phyloP scores from a whole-genome alignment of 2,888 invertebrate species.

The Eumacrocentrus americanus region DNA sequence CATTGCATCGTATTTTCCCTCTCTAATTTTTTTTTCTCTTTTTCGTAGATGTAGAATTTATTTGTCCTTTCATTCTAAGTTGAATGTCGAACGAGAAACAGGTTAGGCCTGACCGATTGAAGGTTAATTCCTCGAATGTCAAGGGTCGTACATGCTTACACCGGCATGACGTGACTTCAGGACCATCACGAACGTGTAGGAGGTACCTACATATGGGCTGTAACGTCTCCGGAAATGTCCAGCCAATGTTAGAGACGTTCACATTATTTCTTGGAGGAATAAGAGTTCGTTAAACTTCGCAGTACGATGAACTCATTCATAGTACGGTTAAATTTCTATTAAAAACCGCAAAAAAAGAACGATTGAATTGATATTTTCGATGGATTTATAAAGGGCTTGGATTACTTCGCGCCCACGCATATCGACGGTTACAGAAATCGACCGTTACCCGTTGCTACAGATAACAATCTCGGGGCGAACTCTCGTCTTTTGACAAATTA shows the following conservation, averaged over 20 bases:
- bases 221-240: slow-evolving; percentile 13
- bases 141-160: not conserved
- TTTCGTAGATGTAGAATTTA: too few relatives aligned
- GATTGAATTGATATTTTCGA: not conserved
- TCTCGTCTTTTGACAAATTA: slow-evolving; percentile 19
- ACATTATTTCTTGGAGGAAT: not conserved
- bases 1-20: too few relatives aligned
- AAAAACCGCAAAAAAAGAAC: not conserved
- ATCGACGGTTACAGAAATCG: not conserved
- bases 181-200: not conserved
- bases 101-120: too few relatives aligned
- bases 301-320: slow-evolving; percentile 12
- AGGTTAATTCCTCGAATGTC: not conserved
- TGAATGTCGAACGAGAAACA: too few relatives aligned
- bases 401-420: not conserved
- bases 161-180: not conserved
- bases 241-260: not conserved
- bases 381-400: not conserved
- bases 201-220: not conserved
- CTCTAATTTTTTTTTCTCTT: too few relatives aligned
- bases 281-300: slow-evolving; percentile 18
- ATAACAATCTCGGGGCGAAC: slow-evolving; percentile 14
- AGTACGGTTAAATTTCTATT: not conserved
- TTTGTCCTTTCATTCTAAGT: too few relatives aligned
- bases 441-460: slow-evolving; percentile 12